A percentile compares a stretch with the other conserved stretches of the same genome.
Evolutionary conservation across 2,113 vertebrate species (phyloP).

Genomic region (Pterocles orientalis): DNA sequence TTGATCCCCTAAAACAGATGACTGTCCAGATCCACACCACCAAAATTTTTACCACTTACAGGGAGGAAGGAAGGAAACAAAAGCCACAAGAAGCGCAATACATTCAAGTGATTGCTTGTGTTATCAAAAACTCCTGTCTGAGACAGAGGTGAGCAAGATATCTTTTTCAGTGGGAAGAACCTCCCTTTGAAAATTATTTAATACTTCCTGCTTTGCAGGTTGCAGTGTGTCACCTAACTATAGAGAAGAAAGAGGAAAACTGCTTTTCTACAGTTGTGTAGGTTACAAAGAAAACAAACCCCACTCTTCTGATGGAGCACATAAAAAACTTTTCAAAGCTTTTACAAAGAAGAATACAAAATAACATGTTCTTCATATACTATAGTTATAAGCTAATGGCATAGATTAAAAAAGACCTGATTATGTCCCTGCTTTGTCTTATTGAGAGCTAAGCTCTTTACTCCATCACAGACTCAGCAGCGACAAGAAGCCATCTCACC

Average conservation of each 20-base stretch:
- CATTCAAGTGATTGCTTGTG: background rate
- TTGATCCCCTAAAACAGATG: background rate
- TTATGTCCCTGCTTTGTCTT: background rate
- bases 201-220: background rate
- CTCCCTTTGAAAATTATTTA: background rate
- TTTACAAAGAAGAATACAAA: background rate
- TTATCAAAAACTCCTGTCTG: background rate
- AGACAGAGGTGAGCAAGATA: background rate
- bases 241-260: background rate
- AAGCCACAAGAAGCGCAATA: background rate
- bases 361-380: background rate
- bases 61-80: background rate
- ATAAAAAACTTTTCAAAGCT: background rate
- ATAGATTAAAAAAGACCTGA: fast-evolving
- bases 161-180: background rate
- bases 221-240: background rate
- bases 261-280: background rate
- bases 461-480: background rate
- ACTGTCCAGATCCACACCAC: background rate
- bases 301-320: background rate
- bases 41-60: background rate
- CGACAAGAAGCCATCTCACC: background rate
- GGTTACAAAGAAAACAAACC: background rate
- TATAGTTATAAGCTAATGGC: background rate
- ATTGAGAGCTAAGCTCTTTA: background rate